A percentile compares a stretch with the other conserved stretches of the same genome.
Conservation (phyloP, 2,797 vertebrate genomes). For the Galaxias olidus region DNA sequence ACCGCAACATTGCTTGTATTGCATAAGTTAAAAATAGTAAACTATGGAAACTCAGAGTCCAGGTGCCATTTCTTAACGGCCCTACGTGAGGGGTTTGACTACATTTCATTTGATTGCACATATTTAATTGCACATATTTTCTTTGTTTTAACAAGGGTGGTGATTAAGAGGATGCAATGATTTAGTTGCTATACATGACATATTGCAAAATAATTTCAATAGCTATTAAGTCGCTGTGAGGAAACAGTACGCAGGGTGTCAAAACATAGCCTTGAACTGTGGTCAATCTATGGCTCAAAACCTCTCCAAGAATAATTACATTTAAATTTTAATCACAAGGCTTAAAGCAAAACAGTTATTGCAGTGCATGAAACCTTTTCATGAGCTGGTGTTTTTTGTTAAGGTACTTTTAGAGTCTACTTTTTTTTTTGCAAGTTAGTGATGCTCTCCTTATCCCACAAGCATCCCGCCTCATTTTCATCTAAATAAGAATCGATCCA, state of each 20-base stretch:
- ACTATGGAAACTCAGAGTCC: not conserved
- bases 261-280: too few species aligned
- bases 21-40: too few species aligned
- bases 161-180: too few species aligned
- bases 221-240: constrained; percentile 35
- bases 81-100: too few species aligned
- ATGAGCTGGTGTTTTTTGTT: not conserved
- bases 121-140: too few species aligned
- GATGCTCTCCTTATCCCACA: constrained; percentile 76
- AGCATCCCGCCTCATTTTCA: constrained; percentile 84
- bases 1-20: not conserved
- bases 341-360: too few species aligned
- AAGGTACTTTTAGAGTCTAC: constrained; percentile 13
- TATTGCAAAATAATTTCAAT: not conserved
- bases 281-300: constrained; percentile 36
- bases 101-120: too few species aligned
- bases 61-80: too few species aligned
- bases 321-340: too few species aligned
- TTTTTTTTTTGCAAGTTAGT: constrained; percentile 74
- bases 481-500: constrained; percentile 87
- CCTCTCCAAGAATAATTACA: too few species aligned
- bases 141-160: too few species aligned
- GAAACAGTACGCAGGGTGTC: not conserved
- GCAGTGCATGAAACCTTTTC: not conserved
- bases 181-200: too few species aligned